Conservation (phyloP, 2,797 vertebrate species). For the Channallabes apus region DNA sequence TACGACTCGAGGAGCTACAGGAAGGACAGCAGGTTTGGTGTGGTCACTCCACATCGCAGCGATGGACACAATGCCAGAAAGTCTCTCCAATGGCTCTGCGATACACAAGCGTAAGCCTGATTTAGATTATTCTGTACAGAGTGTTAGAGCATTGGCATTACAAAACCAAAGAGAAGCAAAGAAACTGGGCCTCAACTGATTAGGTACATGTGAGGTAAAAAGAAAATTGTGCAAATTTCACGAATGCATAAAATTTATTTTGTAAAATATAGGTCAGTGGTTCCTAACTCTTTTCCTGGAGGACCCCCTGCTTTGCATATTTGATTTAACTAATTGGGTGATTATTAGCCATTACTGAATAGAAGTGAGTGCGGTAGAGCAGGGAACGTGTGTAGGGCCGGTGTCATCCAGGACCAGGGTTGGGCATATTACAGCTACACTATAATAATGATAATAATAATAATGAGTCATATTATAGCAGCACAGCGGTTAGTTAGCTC, state of each 20-base stretch:
- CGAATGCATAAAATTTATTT: not conserved
- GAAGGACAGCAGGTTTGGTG: conserved; percentile 76
- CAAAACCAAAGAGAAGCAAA: not conserved
- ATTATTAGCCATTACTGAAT: too few relatives aligned
- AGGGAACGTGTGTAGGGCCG: too few relatives aligned
- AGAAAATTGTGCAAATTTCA: not conserved
- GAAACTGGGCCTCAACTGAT: not conserved
- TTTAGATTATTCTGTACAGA: not conserved
- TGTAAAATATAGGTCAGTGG: not conserved
- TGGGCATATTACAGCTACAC: not conserved
- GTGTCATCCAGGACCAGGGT: too few relatives aligned
- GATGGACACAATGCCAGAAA: conserved; percentile 74
- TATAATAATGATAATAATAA: not conserved
- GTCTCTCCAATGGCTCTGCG: conserved; percentile 75
- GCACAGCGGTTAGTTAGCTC: too few relatives aligned
- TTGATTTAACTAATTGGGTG: too few relatives aligned
- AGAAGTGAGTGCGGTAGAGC: too few relatives aligned
- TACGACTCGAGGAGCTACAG: conserved; percentile 71
- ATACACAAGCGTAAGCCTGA: conserved; percentile 73
- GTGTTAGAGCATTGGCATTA: not conserved
- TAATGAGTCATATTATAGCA: not conserved
- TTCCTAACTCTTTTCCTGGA: too few relatives aligned
- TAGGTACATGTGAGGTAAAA: not conserved
- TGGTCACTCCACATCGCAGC: conserved; percentile 76
- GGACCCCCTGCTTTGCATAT: too few relatives aligned